These are phyloP conservation scores for Rhorus exstirpatorius DNA, from an alignment of 2,888 invertebrate genomes.

Conservation along the genomic window DNA sequence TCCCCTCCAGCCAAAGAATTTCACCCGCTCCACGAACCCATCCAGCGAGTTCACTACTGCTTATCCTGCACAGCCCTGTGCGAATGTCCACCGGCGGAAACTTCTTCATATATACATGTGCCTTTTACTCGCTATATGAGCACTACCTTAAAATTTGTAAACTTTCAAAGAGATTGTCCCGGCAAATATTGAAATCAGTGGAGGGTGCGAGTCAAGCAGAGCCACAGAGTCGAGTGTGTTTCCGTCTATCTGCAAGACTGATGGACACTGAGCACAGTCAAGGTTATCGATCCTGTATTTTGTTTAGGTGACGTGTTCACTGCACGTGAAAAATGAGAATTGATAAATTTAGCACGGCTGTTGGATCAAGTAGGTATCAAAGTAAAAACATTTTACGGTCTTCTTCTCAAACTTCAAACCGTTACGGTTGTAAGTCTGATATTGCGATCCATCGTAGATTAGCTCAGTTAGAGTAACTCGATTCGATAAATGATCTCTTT, in stretches of 20 bases:
- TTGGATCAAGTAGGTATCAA: no score
- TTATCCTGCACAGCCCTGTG: slow-evolving; percentile 26
- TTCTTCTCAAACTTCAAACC: no score
- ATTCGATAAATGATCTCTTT: background rate
- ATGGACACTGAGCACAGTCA: no score
- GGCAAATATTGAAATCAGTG: slow-evolving; percentile 71
- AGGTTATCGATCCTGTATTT: no score
- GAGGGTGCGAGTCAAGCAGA: background rate
- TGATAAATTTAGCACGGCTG: no score
- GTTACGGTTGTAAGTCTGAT: background rate
- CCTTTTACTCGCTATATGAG: slow-evolving; percentile 4
- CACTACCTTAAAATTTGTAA: slow-evolving; percentile 71
- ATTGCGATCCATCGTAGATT: background rate
- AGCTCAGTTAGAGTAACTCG: background rate
- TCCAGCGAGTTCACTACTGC: slow-evolving; percentile 46
- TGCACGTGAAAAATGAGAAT: no score
- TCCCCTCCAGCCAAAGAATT: slow-evolving; percentile 51
- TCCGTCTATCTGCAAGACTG: slow-evolving; percentile 37
- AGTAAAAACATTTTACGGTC: no score
- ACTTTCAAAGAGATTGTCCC: slow-evolving; percentile 79
- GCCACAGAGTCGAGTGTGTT: slow-evolving; percentile 43
- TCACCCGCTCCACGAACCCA: slow-evolving; percentile 23
- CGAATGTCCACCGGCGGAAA: slow-evolving; percentile 49
- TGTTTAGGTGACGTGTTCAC: no score
- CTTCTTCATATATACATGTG: slow-evolving; percentile 14